Conservation (phyloP, 2,113 vertebrate species). For the Aplodontia rufa region DNA sequence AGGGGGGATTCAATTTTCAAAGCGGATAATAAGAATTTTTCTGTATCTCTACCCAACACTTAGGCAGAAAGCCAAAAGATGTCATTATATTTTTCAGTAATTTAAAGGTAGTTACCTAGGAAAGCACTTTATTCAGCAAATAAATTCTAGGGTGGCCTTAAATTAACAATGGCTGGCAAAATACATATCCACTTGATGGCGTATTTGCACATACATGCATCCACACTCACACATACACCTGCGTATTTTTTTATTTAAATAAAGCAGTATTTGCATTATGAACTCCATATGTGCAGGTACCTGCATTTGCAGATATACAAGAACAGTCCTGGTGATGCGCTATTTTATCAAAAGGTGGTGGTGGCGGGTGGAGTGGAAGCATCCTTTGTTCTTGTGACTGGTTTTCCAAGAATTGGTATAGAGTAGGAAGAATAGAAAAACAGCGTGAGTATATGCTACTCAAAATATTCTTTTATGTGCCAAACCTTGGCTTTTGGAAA, state of each 20-base stretch:
- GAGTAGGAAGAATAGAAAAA: slow-evolving; percentile 45
- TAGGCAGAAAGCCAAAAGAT: neutral
- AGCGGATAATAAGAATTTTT: neutral
- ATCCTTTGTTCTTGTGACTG: slow-evolving; percentile 61
- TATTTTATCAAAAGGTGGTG: neutral
- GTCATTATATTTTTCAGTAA: neutral
- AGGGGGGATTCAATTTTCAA: neutral
- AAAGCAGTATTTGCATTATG: neutral
- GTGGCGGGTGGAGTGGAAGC: neutral
- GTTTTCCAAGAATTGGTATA: slow-evolving; percentile 62
- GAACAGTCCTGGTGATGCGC: neutral
- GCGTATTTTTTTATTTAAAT: neutral
- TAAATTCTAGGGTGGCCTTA: neutral
- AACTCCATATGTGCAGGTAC: slow-evolving; percentile 21
- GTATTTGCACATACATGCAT: neutral
- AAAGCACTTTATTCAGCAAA: neutral
- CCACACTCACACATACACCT: neutral
- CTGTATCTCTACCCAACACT: neutral
- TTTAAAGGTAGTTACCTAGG: neutral
- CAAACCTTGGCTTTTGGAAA: slow-evolving; percentile 41
- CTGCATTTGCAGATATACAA: neutral
- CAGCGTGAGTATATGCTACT: neutral
- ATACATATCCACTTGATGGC: neutral
- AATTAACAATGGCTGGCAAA: slow-evolving; percentile 24
- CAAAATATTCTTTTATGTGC: slow-evolving; percentile 26